Evolutionary conservation across 2,797 vertebrate genomes (phyloP), one percentile per base, ranked within the genome.

Genomic region (Anableps anableps): DNA sequence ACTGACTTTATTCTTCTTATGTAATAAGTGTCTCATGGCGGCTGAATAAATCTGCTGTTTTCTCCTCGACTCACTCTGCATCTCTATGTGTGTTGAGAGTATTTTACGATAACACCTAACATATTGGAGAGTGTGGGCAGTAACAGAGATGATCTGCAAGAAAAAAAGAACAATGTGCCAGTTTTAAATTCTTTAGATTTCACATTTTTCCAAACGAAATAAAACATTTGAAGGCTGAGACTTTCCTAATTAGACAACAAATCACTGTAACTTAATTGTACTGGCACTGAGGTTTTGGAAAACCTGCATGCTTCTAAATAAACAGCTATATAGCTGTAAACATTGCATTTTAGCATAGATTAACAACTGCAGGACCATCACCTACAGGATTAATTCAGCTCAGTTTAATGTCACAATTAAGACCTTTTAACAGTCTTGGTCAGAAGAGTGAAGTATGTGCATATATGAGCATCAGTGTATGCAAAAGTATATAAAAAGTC

Each of bases 21-120:
- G 84, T 86, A 86, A 85, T 34, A 13, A 1, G 5, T 62, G 62
- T 86, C 82, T 83, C 76, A 85, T 70, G 76, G 74, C 14, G 45
- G 38, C 74, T 81, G 74, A 86, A 89, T 85, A 85, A 89, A 89
- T 84, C 82, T 81, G 84, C 58, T 74, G 76, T 64, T 81, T 83
- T 78, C 53, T 74, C 51, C 70, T 34, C 19, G 14, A 36, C 34
- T 23, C 7, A 17, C 68, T 71, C 41, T 45, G 26, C 68, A 29
- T 71, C 9, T 21, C 60, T 62, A 10, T 34, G 13, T 60, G 7
- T 34, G 60, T 38, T 21, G 47, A 79, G 55, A 66, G 3, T 10
- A 0, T 17, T 53, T 26, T 53, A 34, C 43, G 7, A 43, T 47
- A 13, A 58, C 29, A 34, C 1, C 29, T 17, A 36, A 41, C 38